Evolutionary conservation across 2,888 invertebrate genomes (phyloP).

Genomic region (Heterodera filipjevi): DNA sequence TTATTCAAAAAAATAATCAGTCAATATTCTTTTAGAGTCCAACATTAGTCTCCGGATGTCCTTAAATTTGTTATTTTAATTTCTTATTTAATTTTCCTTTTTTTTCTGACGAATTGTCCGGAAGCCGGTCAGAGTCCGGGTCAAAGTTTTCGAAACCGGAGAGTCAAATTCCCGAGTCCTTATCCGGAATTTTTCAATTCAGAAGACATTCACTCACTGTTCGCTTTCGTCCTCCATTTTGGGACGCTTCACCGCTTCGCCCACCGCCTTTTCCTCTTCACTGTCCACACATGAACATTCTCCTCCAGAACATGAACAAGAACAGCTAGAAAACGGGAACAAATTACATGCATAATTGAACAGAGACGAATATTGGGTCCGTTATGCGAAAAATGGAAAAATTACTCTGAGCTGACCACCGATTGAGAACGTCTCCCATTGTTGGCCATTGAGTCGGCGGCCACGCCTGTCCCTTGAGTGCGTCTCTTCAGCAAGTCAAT

Average conservation of each 20-base stretch:
- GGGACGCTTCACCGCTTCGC: constrained; percentile 15
- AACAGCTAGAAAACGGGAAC: constrained; percentile 51
- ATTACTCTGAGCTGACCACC: constrained; percentile 39
- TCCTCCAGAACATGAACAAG: constrained; percentile 63
- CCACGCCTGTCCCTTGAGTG: constrained; percentile 3
- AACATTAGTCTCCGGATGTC: too few relatives aligned
- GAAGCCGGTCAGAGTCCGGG: too few relatives aligned
- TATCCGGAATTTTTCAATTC: too few relatives aligned
- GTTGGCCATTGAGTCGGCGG: not conserved
- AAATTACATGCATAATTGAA: not conserved
- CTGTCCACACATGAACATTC: constrained; percentile 61
- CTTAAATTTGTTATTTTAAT: too few relatives aligned
- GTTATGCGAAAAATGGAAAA: not conserved
- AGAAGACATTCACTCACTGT: not conserved
- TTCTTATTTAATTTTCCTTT: too few relatives aligned
- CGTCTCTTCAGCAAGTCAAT: constrained; percentile 16
- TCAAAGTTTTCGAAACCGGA: too few relatives aligned
- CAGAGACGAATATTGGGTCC: not conserved
- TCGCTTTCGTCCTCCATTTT: constrained; percentile 17
- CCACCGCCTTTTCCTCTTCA: constrained; percentile 44
- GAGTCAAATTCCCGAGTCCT: too few relatives aligned
- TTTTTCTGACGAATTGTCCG: too few relatives aligned
- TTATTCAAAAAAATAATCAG: too few relatives aligned
- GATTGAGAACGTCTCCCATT: constrained; percentile 24
- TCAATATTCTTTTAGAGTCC: too few relatives aligned